phyloP scores from a whole-genome alignment of 64 coral and sea anemone genomes.

The Catalaphyllia jardinei region DNA sequence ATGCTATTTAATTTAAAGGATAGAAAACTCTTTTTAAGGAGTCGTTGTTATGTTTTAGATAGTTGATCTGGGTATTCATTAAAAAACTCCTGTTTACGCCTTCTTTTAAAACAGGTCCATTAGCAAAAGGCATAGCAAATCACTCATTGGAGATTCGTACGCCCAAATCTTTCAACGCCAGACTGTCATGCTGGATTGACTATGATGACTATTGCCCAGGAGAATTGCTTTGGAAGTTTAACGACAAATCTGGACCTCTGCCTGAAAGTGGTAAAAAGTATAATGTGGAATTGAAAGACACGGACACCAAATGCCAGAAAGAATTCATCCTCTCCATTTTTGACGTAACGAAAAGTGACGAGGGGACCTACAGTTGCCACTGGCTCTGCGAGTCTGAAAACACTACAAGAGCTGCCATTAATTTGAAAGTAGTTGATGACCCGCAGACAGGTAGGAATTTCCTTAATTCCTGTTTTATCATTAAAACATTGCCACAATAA shows the following conservation, averaged over 20 bases:
- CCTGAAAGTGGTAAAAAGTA: neutral
- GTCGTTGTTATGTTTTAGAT: neutral
- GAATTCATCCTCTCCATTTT: slow-evolving; percentile 12
- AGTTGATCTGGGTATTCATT: neutral
- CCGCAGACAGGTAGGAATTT: neutral
- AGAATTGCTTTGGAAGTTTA: neutral
- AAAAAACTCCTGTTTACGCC: neutral
- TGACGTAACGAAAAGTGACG: neutral
- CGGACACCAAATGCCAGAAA: neutral
- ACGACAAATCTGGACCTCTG: neutral
- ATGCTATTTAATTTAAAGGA: too few species aligned
- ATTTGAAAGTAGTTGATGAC: neutral
- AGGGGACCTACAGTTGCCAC: neutral
- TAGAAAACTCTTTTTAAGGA: neutral
- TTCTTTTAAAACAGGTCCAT: neutral
- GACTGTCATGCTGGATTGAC: neutral
- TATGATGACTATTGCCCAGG: neutral
- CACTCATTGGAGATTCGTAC: neutral
- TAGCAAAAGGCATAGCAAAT: neutral
- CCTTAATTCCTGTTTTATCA: too few species aligned
- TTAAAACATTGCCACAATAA: too few species aligned
- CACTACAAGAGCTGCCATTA: neutral
- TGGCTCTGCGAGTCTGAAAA: neutral
- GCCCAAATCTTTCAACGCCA: neutral
- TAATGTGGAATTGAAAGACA: neutral